A percentile compares a stretch with the other conserved stretches of the same genome.
Evolutionary conservation across 2,113 vertebrate genomes (phyloP).

Genomic region (Elachura formosa): DNA sequence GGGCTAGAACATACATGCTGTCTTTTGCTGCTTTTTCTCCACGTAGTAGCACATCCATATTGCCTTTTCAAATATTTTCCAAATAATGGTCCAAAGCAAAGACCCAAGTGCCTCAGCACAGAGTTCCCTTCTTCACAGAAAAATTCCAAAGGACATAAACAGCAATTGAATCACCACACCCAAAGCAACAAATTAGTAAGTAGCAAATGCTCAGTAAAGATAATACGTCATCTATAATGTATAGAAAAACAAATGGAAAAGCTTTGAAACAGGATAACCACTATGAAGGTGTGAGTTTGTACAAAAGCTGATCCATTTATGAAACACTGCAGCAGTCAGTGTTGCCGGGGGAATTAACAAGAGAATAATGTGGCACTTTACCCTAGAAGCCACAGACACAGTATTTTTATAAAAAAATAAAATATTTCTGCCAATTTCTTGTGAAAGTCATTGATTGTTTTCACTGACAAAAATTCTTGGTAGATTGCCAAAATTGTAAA

Average conservation of each 20-base stretch:
- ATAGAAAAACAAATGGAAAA: background rate
- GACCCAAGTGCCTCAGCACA: background rate
- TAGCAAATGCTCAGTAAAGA: background rate
- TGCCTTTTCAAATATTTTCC: slow-evolving; percentile 30
- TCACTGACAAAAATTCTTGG: background rate
- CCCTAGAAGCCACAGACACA: background rate
- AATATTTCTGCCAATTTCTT: background rate
- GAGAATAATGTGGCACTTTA: background rate
- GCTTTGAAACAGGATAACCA: background rate
- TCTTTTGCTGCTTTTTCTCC: slow-evolving; percentile 22
- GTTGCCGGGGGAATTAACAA: background rate
- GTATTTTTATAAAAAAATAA: background rate
- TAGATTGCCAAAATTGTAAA: background rate
- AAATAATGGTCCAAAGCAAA: slow-evolving; percentile 29
- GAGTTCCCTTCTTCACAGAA: background rate
- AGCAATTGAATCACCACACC: background rate
- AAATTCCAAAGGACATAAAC: background rate
- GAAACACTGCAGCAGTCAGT: background rate
- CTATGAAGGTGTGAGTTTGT: background rate
- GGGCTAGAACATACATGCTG: slow-evolving; percentile 4
- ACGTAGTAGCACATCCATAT: background rate
- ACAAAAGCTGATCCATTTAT: background rate
- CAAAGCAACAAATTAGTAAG: background rate
- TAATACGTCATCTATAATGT: background rate
- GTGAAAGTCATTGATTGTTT: background rate